Base-by-base conservation (phyloP, 2,888 invertebrate genomes). In the Lycia hirtaria region DNA sequence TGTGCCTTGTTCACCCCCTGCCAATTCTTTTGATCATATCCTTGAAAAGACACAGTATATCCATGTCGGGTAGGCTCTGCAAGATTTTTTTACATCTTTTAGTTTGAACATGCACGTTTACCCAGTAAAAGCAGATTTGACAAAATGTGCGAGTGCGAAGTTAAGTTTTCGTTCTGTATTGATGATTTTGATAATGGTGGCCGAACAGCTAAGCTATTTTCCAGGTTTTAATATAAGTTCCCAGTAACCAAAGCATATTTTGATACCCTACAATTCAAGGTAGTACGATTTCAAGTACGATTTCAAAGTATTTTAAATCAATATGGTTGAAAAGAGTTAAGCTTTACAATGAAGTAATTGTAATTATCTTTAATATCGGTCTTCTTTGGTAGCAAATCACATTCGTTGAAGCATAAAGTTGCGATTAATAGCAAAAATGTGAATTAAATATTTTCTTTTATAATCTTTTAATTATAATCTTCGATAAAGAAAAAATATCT, bases 21-120 rank as follows among this genome's bases (percentile, higher is more conserved):
- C 48, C 43, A 32, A 60, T 33, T 41, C 51, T 50, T 55, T 49
- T 56, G 51, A 60, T 30, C 52, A 53, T 44, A 38, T 53, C 53
- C 53, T 48, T 58, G 48, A 43, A 53, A 38, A 48, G 40, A 4
- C 15, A 48, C 14, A 58, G 37, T 32, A 58, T 47, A 52, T 58
- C 57, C 57, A 58, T 58, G 14, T 48, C 48, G 1, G 57, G 57
- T 22, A 58, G 54, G 38, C 32, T 59, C 59, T 54, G 54, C 32
- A 53, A 58, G 30, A 20, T 49, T 48, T 30, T 26, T 32, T 17
- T 55, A 54, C 24, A 41, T 3, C 38, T 26, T 24, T 41, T 41
- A 24, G 19, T 41, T 41, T 41, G 38, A 10, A 38, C 15, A 12
- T 41, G 15, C 22, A 1, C 7, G 12, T 5, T 22, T 6, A 12